phyloP scores from a whole-genome alignment of 1,140 invertebrate genomes.

The Penaeus japonicus region DNA sequence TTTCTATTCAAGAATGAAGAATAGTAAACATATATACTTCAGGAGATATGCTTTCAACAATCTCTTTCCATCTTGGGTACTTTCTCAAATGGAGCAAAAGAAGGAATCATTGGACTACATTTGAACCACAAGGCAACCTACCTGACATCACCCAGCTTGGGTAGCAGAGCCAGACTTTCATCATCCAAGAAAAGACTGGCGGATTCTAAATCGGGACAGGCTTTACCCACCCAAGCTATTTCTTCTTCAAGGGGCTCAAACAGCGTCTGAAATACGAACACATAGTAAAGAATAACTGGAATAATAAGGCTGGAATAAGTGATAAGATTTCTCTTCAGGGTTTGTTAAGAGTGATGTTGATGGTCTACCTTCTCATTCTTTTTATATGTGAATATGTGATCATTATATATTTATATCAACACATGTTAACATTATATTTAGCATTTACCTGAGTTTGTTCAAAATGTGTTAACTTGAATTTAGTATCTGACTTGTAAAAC shows the following conservation, averaged over 20 bases:
- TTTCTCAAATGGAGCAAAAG: too few species aligned
- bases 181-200: slow-evolving; percentile 46
- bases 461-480: slow-evolving; percentile 52
- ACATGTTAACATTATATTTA: not conserved
- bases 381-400: not conserved
- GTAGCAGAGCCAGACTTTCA: slow-evolving; percentile 31
- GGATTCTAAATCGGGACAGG: slow-evolving; percentile 37
- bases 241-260: slow-evolving; percentile 49
- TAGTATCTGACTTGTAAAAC: slow-evolving; percentile 19
- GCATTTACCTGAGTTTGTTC: slow-evolving; percentile 51
- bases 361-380: too few species aligned
- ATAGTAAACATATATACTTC: too few species aligned
- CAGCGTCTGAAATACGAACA: not conserved
- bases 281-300: not conserved
- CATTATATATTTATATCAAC: too few species aligned
- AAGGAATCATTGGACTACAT: too few species aligned
- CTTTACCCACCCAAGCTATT: slow-evolving; percentile 37
- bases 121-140: not conserved
- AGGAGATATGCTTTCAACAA: too few species aligned
- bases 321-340: not conserved
- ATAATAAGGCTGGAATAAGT: not conserved
- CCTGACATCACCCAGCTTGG: slow-evolving; percentile 32
- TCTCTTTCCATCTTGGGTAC: too few species aligned
- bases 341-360: too few species aligned
- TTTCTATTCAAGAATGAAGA: too few species aligned